Base-by-base conservation (phyloP, 2,888 invertebrate species). In the Galerucella pusilla region DNA sequence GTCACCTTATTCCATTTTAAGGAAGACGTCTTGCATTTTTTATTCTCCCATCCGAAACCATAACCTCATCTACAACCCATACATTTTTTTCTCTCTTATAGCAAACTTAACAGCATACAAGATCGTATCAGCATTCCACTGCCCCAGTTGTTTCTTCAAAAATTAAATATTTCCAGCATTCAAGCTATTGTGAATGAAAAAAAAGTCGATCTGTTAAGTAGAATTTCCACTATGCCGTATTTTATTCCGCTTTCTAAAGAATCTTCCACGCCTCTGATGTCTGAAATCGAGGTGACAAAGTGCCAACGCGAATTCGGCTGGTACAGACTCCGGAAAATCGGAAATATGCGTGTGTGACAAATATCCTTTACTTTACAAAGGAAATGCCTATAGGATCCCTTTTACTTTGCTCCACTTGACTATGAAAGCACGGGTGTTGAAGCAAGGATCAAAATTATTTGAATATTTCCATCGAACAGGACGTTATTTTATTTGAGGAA, bases 271-370 rank as follows among this genome's bases (percentile, higher is more conserved):
- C 52, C 66, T 46, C 45, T 59, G 54, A 72, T 72, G 52, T 65
- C 46, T 65, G 46, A 20, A 46, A 20, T 46, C 64, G 66, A 72
- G 72, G 73, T 78, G 79, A 79, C 79, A 80, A 80, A 80, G 79
- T 80, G 79, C 73, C 73, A 67, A 74, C 73, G 63, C 69, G 75
- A 80, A 75, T 77, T 76, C 73, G 72, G 42, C 46, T 65, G 67
- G 76, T 73, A 77, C 69, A 75, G 76, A 73, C 75, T 75, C 49
- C 59, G 46, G 74, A 69, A 79, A 81, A 80, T 81, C 81, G 81
- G 76, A 81, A 81, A 79, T 81, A 81, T 80, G 79, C 79, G 78
- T 81, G 75, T 76, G 79, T 80, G 80, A 81, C 81, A 81, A 80
- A 81, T 80, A 78, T 79, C 77, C 72, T 79, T 78, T 79, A 80